Percentiles rank a stretch among this genome's conserved stretches.
These are phyloP conservation scores for Pao palembangensis DNA, from an alignment of 2,113 vertebrate species.

Conservation along the genomic window DNA sequence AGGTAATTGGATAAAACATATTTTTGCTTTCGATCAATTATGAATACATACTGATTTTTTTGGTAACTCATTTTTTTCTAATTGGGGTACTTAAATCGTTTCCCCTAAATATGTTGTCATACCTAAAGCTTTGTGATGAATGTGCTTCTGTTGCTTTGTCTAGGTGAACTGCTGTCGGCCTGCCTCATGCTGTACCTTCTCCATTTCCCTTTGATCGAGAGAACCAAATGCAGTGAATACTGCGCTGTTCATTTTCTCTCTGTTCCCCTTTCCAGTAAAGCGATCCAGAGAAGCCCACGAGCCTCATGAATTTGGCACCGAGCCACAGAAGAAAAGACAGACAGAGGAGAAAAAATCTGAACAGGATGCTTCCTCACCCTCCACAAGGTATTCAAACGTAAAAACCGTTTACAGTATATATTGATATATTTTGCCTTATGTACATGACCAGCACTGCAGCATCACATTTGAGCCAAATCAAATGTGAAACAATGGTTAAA, in stretches of 20 bases:
- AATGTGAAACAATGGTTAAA: not conserved
- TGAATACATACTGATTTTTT: too few relatives aligned
- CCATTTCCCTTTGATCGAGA: constrained; percentile 5
- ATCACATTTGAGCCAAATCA: too few relatives aligned
- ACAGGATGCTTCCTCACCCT: constrained; percentile 29
- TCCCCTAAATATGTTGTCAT: too few relatives aligned
- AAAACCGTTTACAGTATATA: not conserved
- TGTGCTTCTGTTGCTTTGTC: too few relatives aligned
- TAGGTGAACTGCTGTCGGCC: constrained; percentile 9
- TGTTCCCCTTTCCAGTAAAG: constrained; percentile 60
- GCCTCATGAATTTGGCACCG: constrained; percentile 29
- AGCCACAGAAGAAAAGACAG: constrained; percentile 67
- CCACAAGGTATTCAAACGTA: constrained; percentile 51
- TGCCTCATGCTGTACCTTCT: constrained; percentile 22
- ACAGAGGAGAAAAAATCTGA: constrained; percentile 57
- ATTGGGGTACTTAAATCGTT: too few relatives aligned
- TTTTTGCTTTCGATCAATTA: too few relatives aligned
- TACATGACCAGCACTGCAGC: not conserved
- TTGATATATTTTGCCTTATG: not conserved
- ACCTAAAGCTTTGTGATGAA: too few relatives aligned
- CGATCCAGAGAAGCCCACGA: constrained; percentile 64
- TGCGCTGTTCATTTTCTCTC: constrained; percentile 37
- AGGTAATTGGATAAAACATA: not conserved
- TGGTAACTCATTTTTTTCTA: too few relatives aligned
- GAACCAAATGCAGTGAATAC: constrained; percentile 37